phyloP scores from a whole-genome alignment of 2,797 vertebrate species.

The Nannoperca australis region DNA sequence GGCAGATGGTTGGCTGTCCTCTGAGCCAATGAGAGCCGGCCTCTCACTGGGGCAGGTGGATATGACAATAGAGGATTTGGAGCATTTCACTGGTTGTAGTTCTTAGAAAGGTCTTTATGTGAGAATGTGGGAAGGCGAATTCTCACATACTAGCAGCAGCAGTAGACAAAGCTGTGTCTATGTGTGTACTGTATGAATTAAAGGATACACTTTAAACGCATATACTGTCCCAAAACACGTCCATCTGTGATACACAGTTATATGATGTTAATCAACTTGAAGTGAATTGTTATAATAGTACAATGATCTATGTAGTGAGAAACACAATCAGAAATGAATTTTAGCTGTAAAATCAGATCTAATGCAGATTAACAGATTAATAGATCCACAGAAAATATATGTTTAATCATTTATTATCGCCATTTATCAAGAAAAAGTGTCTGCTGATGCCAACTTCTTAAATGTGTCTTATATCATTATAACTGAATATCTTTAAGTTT shows the following conservation, averaged over 20 bases:
- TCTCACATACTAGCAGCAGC: not conserved
- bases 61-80: conserved; percentile 46
- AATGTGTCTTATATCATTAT: not conserved
- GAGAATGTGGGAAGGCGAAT: not conserved
- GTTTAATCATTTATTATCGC: not conserved
- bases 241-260: not conserved
- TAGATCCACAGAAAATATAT: not conserved
- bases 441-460: not conserved
- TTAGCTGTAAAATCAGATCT: not conserved
- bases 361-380: not conserved
- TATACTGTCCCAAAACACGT: not conserved
- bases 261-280: not conserved
- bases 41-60: conserved; percentile 69
- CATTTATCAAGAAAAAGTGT: not conserved
- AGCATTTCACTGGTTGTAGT: conserved; percentile 14
- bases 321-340: not conserved
- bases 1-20: conserved; percentile 62
- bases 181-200: not conserved
- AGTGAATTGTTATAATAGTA: not conserved
- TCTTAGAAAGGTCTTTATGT: conserved; percentile 1
- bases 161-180: not conserved
- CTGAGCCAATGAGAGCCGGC: conserved; percentile 68
- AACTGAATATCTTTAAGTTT: not conserved
- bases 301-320: not conserved
- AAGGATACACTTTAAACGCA: not conserved